Evolutionary conservation across 2,113 vertebrate genomes (phyloP).

Genomic region (Nesoenas mayeri): DNA sequence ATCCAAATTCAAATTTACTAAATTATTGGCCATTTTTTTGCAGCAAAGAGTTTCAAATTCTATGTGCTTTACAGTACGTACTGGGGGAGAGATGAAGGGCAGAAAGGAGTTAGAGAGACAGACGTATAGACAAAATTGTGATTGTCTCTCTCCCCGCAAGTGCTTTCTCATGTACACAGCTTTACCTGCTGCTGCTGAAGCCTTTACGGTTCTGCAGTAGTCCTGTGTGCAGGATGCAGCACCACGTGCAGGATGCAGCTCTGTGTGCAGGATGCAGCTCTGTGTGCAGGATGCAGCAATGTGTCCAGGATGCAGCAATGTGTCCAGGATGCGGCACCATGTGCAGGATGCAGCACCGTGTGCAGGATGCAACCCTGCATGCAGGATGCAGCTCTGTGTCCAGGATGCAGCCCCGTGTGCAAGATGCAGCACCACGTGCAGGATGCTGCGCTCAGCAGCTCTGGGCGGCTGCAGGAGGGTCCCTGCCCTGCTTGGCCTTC

Average conservation of each 20-base stretch:
- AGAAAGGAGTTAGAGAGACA: neutral
- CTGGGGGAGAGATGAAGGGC: neutral
- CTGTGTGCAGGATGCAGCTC: fast-evolving
- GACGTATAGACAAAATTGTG: neutral
- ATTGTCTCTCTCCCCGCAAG: fast-evolving
- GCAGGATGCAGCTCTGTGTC: too few relatives aligned
- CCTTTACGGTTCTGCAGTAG: neutral
- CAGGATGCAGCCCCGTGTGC: neutral
- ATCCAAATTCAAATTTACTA: neutral
- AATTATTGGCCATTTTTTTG: neutral
- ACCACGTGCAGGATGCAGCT: neutral
- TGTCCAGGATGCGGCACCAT: too few relatives aligned
- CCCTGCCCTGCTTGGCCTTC: neutral
- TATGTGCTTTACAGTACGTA: neutral
- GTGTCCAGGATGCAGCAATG: neutral
- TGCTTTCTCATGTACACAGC: neutral
- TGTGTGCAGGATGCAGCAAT: neutral
- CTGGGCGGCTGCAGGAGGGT: fast-evolving
- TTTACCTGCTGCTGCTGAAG: neutral
- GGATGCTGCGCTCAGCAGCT: neutral
- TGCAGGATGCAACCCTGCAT: too few relatives aligned
- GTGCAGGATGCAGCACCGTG: too few relatives aligned
- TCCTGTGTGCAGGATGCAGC: fast-evolving
- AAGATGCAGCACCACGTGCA: neutral
- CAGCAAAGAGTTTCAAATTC: neutral